phyloP scores from a whole-genome alignment of 2,113 vertebrate species.

The Symphodus melops region DNA sequence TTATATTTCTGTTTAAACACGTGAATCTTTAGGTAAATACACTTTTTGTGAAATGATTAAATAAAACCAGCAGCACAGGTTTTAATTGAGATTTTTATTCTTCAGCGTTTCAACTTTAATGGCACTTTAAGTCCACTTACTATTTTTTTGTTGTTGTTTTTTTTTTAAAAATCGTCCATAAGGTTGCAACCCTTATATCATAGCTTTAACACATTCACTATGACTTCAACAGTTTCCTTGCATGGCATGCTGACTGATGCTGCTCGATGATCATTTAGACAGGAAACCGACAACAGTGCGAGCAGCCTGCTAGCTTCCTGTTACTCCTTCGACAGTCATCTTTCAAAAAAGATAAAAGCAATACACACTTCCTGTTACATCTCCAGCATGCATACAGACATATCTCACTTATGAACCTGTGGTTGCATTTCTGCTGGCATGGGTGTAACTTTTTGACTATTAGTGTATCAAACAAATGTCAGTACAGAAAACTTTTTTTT shows the following conservation, averaged over 20 bases:
- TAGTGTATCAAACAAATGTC: background rate
- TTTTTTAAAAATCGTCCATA: background rate
- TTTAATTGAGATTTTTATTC: background rate
- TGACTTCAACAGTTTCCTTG: background rate
- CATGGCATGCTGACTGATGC: constrained; percentile 27
- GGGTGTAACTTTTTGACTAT: background rate
- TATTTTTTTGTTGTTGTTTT: no score
- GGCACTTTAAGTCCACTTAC: background rate
- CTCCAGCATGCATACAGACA: constrained; percentile 12
- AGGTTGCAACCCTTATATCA: background rate
- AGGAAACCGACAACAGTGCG: constrained; percentile 64
- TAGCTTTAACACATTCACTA: background rate
- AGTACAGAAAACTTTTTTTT: background rate
- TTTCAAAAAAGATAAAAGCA: constrained; percentile 17
- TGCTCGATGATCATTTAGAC: constrained; percentile 52
- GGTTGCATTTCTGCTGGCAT: background rate
- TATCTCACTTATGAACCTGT: background rate
- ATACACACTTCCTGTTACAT: constrained; percentile 39
- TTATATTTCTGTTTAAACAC: background rate
- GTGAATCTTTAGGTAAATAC: background rate
- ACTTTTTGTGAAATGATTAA: background rate
- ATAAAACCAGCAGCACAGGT: background rate
- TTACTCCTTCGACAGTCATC: constrained; percentile 5
- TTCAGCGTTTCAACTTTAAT: background rate
- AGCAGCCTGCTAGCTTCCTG: constrained; percentile 67